Conservation (phyloP, 2,113 vertebrate species). For the Psittacara wagleri region DNA sequence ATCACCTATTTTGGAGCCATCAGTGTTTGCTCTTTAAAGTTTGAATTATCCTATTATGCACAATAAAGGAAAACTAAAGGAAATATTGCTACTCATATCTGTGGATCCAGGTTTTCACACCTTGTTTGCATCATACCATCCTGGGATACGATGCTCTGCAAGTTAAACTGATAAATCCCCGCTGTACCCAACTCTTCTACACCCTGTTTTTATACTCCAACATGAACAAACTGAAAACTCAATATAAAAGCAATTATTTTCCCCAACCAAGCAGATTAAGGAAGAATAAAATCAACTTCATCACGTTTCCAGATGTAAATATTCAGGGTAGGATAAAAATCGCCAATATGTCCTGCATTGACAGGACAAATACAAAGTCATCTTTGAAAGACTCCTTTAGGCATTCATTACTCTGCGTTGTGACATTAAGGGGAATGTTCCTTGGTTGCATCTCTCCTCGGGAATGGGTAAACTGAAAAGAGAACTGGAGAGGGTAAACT, state of each 20-base stretch:
- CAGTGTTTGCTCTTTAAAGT: background rate
- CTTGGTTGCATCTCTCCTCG: background rate
- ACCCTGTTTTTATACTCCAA: background rate
- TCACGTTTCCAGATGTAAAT: background rate
- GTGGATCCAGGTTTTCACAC: background rate
- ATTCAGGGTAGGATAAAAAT: background rate
- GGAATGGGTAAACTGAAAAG: background rate
- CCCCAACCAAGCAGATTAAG: background rate
- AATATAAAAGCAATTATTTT: background rate
- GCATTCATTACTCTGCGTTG: background rate
- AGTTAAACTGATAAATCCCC: background rate
- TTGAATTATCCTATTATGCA: background rate
- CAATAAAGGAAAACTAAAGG: background rate
- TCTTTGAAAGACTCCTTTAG: background rate
- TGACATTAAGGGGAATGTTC: background rate
- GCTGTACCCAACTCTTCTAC: background rate
- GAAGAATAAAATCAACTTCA: background rate
- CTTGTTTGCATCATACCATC: background rate
- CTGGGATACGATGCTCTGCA: background rate
- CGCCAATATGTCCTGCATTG: background rate
- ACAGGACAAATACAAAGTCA: background rate
- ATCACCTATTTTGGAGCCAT: background rate
- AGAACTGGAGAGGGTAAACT: too few species aligned
- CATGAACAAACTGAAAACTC: background rate
- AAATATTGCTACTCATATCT: background rate